phyloP scores from a whole-genome alignment of 2,888 invertebrate species.

The Hypsopygia costalis region DNA sequence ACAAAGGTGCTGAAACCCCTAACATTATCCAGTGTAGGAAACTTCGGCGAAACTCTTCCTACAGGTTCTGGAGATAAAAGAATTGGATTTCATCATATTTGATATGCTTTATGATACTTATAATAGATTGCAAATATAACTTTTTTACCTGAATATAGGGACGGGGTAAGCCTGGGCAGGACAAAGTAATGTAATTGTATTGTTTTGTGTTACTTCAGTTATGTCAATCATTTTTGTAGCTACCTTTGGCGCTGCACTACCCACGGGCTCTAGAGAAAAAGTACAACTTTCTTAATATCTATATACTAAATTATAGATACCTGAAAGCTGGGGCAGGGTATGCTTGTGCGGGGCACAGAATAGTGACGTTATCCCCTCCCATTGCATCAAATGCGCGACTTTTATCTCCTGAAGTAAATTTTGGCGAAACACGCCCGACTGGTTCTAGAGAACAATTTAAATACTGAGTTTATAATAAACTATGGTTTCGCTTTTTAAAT shows the following conservation, averaged over 20 bases:
- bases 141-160: constrained; percentile 83
- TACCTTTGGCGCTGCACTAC: constrained; percentile 85
- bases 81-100: constrained; percentile 7
- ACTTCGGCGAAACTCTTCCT: constrained; percentile 84
- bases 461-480: constrained; percentile 4
- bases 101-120: constrained; percentile 5
- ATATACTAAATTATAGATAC: constrained; percentile 46
- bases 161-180: constrained; percentile 84
- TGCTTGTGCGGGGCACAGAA: constrained; percentile 88
- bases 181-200: constrained; percentile 76
- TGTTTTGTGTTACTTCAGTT: constrained; percentile 50
- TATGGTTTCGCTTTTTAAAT: constrained; percentile 21
- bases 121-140: neutral
- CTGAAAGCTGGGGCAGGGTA: constrained; percentile 85
- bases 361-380: constrained; percentile 68
- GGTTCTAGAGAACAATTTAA: constrained; percentile 75
- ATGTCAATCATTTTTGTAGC: constrained; percentile 78
- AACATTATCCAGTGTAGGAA: constrained; percentile 85
- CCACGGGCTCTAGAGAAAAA: constrained; percentile 82
- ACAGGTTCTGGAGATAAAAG: constrained; percentile 75
- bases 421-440: constrained; percentile 84
- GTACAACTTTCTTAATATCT: constrained; percentile 21
- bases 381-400: constrained; percentile 82
- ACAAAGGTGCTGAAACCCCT: constrained; percentile 73
- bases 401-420: constrained; percentile 82